Conservation (phyloP, 2,888 invertebrate genomes). For the Iselma pallidipennis region DNA sequence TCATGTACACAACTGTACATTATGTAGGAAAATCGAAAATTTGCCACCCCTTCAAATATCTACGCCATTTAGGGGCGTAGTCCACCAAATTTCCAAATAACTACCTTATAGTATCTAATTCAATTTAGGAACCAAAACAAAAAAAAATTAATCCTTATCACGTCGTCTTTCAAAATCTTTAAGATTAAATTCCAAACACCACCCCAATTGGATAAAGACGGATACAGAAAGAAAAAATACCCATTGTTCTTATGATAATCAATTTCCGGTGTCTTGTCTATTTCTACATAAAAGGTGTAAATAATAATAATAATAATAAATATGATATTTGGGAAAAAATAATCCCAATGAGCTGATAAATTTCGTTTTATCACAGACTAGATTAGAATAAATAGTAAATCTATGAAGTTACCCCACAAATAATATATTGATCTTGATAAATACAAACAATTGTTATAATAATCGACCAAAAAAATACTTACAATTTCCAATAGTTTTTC, state of each 20-base stretch:
- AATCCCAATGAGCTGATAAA: background rate
- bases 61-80: background rate
- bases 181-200: background rate
- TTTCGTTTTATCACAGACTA: background rate
- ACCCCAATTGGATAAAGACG: background rate
- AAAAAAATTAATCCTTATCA: background rate
- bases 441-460: too few relatives aligned
- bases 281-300: background rate
- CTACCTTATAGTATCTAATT: background rate
- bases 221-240: background rate
- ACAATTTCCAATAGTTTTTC: background rate
- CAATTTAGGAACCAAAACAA: background rate
- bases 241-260: constrained; percentile 9
- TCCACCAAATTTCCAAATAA: background rate
- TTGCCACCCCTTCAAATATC: background rate
- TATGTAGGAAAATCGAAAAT: constrained; percentile 1
- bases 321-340: background rate
- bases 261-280: background rate
- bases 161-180: background rate
- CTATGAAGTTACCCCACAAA: background rate
- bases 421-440: background rate
- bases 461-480: background rate
- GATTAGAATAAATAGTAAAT: background rate
- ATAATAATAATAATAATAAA: background rate
- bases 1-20: background rate